Evolutionary conservation across 2,113 vertebrate species (phyloP).

Genomic region (Forbesichthys papilliferus): DNA sequence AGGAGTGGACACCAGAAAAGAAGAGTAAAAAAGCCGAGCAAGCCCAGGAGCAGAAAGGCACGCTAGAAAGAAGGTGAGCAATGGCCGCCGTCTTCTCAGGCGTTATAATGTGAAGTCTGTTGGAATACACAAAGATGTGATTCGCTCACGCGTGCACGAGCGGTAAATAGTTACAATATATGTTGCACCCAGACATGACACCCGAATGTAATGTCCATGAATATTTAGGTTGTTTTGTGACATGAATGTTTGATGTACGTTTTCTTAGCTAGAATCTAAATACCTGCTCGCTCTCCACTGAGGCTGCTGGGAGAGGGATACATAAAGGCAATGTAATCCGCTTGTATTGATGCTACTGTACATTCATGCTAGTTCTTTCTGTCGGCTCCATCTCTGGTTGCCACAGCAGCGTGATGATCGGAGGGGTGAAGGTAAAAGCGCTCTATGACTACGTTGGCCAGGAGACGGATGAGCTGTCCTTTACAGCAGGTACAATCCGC

Average conservation of each 20-base stretch:
- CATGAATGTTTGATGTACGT: no score
- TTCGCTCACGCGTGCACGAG: no score
- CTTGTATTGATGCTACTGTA: background rate
- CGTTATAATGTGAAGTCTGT: background rate
- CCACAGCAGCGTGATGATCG: slow-evolving; percentile 64
- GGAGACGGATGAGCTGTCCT: slow-evolving; percentile 78
- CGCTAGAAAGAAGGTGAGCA: slow-evolving; percentile 74
- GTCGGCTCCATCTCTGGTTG: background rate
- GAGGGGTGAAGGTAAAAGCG: slow-evolving; percentile 74
- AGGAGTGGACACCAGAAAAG: slow-evolving; percentile 79
- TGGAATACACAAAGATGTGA: no score
- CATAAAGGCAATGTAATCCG: no score
- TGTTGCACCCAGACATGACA: no score
- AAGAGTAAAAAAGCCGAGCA: slow-evolving; percentile 79
- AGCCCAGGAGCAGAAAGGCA: slow-evolving; percentile 62
- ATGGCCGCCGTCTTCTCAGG: background rate
- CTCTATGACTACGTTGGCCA: slow-evolving; percentile 78
- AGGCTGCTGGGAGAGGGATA: no score
- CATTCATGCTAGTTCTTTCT: background rate
- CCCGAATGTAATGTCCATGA: no score
- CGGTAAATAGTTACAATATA: no score
- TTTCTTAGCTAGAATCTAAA: no score
- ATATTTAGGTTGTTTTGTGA: no score
- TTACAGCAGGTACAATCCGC: slow-evolving; percentile 71
- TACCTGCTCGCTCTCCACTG: no score